Conservation (phyloP, 2,797 vertebrate species). For the Gastrophryne carolinensis region DNA sequence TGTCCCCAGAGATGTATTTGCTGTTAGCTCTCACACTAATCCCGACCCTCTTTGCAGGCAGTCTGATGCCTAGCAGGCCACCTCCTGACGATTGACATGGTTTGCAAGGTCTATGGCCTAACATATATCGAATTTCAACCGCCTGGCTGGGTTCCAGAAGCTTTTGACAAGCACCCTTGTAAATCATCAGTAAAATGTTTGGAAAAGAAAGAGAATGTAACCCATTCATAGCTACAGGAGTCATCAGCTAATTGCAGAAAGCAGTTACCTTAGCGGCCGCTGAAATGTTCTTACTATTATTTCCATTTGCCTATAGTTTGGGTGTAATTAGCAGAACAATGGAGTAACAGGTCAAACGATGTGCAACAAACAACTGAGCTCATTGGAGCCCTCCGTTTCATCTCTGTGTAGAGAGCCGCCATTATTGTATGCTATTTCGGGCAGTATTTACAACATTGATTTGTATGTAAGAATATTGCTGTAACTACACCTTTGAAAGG, state of each 20-base stretch:
- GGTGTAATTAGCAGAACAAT: neutral
- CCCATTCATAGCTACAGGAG: conserved; percentile 17
- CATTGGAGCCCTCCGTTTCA: neutral
- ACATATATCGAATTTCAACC: conserved; percentile 53
- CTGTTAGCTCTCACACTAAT: conserved; percentile 49
- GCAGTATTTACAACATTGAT: too few species aligned
- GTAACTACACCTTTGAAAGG: too few species aligned
- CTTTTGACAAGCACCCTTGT: conserved; percentile 52
- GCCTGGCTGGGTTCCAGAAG: conserved; percentile 35
- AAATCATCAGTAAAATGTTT: conserved; percentile 57
- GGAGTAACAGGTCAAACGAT: neutral
- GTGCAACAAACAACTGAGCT: neutral
- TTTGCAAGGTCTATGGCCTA: conserved; percentile 51
- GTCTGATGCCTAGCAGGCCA: conserved; percentile 47
- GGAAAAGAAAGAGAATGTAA: conserved; percentile 23
- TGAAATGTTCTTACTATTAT: conserved; percentile 1
- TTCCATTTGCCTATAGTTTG: neutral
- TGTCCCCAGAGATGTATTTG: conserved; percentile 42
- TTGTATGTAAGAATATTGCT: too few species aligned
- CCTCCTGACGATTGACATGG: conserved; percentile 49
- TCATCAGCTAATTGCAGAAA: conserved; percentile 27
- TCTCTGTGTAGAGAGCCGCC: too few species aligned
- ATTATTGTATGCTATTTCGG: too few species aligned
- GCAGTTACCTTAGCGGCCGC: conserved; percentile 21
- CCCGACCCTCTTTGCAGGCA: conserved; percentile 42